These are phyloP conservation scores for Ceyx erithaca DNA, from an alignment of 2,797 vertebrate genomes.

Conservation along the genomic window DNA sequence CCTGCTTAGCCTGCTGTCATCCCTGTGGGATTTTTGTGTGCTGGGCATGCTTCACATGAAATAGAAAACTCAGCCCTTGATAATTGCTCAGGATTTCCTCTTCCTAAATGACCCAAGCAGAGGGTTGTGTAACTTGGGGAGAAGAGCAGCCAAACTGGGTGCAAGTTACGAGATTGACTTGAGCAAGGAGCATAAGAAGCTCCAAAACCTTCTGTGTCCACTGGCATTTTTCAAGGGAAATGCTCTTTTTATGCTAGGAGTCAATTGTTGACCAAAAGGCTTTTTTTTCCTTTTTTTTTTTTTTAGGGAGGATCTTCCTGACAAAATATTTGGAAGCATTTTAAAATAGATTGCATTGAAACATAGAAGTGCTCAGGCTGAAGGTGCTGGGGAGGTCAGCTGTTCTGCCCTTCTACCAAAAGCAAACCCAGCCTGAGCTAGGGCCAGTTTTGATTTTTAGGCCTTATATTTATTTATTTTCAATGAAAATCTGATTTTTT, in stretches of 20 bases:
- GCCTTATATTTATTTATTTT: not conserved
- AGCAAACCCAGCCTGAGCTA: not conserved
- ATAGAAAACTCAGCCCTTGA: not conserved
- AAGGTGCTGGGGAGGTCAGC: not conserved
- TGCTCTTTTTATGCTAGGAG: not conserved
- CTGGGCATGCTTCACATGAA: not conserved
- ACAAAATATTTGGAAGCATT: not conserved
- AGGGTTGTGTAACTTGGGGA: not conserved
- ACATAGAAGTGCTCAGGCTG: not conserved
- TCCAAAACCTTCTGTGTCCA: not conserved
- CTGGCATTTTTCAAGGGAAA: not conserved
- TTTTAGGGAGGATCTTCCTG: not conserved
- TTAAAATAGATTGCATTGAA: not conserved
- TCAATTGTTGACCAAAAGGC: not conserved
- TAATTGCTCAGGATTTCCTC: not conserved
- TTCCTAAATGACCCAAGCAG: not conserved
- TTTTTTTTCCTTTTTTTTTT: not conserved
- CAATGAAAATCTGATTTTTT: not conserved
- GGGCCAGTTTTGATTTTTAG: not conserved
- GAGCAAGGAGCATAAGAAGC: fast-evolving
- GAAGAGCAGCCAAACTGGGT: not conserved
- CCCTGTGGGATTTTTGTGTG: fast-evolving
- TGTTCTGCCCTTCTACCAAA: not conserved
- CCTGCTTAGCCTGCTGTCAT: fast-evolving
- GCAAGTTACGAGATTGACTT: not conserved